A percentile compares a stretch with the other conserved stretches of the same genome.
Evolutionary conservation across 1,140 invertebrate species (phyloP).

Genomic region (Nebria ingens): DNA sequence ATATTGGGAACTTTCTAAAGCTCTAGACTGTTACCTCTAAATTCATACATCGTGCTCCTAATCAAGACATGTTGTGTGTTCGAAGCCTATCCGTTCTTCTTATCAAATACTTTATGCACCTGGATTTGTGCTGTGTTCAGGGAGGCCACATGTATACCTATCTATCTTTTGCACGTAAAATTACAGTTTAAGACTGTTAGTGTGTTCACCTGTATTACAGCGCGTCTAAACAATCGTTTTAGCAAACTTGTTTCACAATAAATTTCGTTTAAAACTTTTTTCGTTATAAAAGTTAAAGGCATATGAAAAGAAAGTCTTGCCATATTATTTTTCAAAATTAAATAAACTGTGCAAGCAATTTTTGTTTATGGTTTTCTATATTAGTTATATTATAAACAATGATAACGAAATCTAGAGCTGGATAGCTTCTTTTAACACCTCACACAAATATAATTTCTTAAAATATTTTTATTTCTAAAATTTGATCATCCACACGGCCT

Average conservation of each 20-base stretch:
- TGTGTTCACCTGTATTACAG: background rate
- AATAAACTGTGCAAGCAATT: too few species aligned
- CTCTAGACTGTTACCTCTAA: background rate
- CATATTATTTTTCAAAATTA: too few species aligned
- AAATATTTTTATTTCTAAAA: too few species aligned
- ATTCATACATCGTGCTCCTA: background rate
- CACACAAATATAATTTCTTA: too few species aligned
- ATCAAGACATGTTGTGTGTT: background rate
- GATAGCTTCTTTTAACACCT: too few species aligned
- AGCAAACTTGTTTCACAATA: background rate
- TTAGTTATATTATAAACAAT: too few species aligned
- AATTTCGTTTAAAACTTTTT: background rate
- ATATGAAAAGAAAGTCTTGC: too few species aligned
- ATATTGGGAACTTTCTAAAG: too few species aligned
- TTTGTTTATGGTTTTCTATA: too few species aligned
- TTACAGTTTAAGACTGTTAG: background rate
- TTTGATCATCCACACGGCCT: too few species aligned
- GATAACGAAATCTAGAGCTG: too few species aligned
- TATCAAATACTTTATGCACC: background rate
- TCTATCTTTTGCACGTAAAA: too few species aligned
- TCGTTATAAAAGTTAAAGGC: background rate
- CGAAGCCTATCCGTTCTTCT: background rate
- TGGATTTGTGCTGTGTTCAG: background rate
- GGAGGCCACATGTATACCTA: background rate
- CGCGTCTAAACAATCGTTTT: background rate